These are phyloP conservation scores for Psilopogon haemacephalus DNA, from an alignment of 2,113 vertebrate species.

Conservation along the genomic window DNA sequence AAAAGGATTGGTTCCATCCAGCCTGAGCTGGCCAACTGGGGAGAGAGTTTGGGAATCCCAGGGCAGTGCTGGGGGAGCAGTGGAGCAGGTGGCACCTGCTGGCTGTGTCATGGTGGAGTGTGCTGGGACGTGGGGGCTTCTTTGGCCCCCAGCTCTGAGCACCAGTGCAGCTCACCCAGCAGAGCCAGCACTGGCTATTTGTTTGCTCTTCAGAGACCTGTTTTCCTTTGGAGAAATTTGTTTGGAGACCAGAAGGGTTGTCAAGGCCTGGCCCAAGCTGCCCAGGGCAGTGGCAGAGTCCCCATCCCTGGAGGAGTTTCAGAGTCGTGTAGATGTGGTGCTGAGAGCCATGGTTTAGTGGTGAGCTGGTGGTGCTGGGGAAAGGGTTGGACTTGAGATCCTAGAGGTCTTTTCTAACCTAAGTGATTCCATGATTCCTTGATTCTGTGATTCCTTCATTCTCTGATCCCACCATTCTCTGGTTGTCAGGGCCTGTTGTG, in stretches of 20 bases:
- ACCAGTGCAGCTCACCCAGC: not conserved
- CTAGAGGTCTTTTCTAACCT: not conserved
- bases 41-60: not conserved
- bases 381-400: not conserved
- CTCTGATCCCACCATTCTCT: not conserved
- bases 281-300: too few species aligned
- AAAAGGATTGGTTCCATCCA: not conserved
- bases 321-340: not conserved
- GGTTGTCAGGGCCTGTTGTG: not conserved
- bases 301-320: too few species aligned
- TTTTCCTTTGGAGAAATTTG: not conserved
- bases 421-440: not conserved
- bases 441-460: not conserved
- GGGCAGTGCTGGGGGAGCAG: fast-evolving
- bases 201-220: not conserved
- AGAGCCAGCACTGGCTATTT: not conserved
- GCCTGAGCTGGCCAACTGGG: not conserved
- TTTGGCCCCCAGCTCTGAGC: not conserved
- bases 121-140: not conserved
- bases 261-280: too few species aligned
- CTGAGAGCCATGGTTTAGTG: too few species aligned
- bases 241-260: not conserved
- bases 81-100: not conserved
- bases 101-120: too few species aligned
- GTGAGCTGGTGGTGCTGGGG: not conserved